These are phyloP conservation scores for Amyelois transitella DNA, from an alignment of 1,140 invertebrate genomes.

Conservation along the genomic window DNA sequence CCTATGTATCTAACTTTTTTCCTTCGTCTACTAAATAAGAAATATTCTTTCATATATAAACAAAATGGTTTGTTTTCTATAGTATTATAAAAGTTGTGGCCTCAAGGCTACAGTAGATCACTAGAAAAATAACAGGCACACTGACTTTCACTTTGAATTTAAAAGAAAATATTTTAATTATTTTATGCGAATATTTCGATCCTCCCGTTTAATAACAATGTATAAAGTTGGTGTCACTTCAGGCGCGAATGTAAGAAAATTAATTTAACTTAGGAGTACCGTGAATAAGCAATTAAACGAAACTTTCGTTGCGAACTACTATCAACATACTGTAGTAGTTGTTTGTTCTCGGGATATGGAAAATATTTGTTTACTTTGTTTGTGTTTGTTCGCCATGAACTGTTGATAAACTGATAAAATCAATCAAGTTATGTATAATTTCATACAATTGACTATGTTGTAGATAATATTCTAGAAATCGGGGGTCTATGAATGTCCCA, in stretches of 20 bases:
- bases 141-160: too few relatives aligned
- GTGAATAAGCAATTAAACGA: slow-evolving; percentile 18
- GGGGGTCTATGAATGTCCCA: too few relatives aligned
- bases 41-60: too few relatives aligned
- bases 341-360: slow-evolving; percentile 3
- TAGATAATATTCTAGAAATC: too few relatives aligned
- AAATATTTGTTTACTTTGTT: slow-evolving; percentile 13
- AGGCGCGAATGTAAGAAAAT: slow-evolving; percentile 17
- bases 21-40: too few relatives aligned
- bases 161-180: neutral
- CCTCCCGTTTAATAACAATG: neutral
- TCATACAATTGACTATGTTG: too few relatives aligned
- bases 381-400: neutral
- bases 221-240: slow-evolving; percentile 3
- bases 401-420: neutral
- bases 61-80: too few relatives aligned
- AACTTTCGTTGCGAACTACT: slow-evolving; percentile 4
- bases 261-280: slow-evolving; percentile 23
- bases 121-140: too few relatives aligned
- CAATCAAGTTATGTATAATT: neutral
- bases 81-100: too few relatives aligned
- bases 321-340: neutral
- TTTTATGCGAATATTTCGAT: neutral
- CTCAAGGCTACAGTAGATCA: too few relatives aligned
- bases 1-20: too few relatives aligned